These are phyloP conservation scores for Poeciliopsis infans DNA, from an alignment of 2,797 vertebrate genomes.

Conservation along the genomic window DNA sequence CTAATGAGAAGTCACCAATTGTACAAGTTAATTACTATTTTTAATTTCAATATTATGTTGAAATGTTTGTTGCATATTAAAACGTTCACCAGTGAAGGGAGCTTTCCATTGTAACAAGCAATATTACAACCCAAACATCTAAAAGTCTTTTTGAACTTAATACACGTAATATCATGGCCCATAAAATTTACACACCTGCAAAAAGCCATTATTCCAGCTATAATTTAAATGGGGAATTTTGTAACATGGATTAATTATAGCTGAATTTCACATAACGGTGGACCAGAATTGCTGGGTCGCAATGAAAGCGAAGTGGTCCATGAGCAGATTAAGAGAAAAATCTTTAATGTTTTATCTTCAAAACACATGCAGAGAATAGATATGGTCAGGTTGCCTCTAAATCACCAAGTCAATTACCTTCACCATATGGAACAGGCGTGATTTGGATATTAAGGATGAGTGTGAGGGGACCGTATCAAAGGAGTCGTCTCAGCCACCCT, in stretches of 20 bases:
- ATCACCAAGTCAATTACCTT: slow-evolving; percentile 81
- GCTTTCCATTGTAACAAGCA: background rate
- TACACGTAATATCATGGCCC: background rate
- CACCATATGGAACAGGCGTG: slow-evolving; percentile 78
- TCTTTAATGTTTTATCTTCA: slow-evolving; percentile 85
- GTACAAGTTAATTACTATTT: background rate
- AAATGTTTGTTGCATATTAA: background rate
- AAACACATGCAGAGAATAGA: slow-evolving; percentile 72
- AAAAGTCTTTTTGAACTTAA: slow-evolving; percentile 15
- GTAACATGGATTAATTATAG: slow-evolving; percentile 77
- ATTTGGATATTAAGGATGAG: slow-evolving; percentile 79
- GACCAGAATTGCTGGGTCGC: slow-evolving; percentile 79
- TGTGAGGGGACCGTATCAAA: slow-evolving; percentile 75
- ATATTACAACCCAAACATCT: background rate
- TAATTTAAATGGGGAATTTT: slow-evolving; percentile 70
- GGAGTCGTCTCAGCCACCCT: slow-evolving; percentile 39
- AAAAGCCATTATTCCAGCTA: slow-evolving; percentile 66
- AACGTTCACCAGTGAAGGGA: background rate
- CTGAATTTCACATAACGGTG: slow-evolving; percentile 79
- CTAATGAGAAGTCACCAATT: background rate
- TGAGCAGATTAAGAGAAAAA: slow-evolving; percentile 77
- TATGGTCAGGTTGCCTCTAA: slow-evolving; percentile 72
- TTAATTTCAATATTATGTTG: background rate
- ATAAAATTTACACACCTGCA: slow-evolving; percentile 29
- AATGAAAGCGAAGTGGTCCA: slow-evolving; percentile 57